Evolutionary conservation across 2,113 vertebrate species (phyloP).

Genomic region (Mastomys natalensis): DNA sequence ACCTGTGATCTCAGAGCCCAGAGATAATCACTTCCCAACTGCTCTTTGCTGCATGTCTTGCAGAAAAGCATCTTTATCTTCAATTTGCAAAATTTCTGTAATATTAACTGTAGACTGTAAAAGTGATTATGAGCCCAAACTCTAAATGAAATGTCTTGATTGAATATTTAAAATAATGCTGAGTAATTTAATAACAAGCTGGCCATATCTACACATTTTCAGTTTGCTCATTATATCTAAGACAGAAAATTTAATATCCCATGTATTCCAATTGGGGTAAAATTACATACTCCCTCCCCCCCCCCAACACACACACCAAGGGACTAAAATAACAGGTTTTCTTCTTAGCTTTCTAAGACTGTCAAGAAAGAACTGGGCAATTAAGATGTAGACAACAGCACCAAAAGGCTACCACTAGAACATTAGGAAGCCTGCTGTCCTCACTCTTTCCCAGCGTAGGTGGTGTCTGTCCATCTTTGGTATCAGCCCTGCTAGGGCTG

Average conservation of each 20-base stretch:
- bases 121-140: background rate
- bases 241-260: background rate
- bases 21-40: background rate
- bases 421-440: background rate
- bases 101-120: background rate
- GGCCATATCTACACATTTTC: background rate
- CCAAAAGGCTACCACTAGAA: background rate
- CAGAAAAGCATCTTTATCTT: background rate
- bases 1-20: background rate
- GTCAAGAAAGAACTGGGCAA: background rate
- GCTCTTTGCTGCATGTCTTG: background rate
- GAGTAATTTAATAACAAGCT: constrained; percentile 1
- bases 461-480: background rate
- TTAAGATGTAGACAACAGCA: background rate
- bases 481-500: background rate
- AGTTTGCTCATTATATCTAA: background rate
- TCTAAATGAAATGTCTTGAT: background rate
- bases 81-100: background rate
- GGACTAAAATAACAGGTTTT: background rate
- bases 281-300: background rate
- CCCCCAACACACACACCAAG: background rate
- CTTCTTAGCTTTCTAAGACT: background rate
- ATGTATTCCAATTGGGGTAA: background rate
- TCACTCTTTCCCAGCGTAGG: background rate
- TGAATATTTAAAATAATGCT: constrained; percentile 36